Percentiles rank a stretch among this genome's conserved stretches.
Evolutionary conservation across 2,888 invertebrate species (phyloP).

Genomic region (Nymphalis polychloros): DNA sequence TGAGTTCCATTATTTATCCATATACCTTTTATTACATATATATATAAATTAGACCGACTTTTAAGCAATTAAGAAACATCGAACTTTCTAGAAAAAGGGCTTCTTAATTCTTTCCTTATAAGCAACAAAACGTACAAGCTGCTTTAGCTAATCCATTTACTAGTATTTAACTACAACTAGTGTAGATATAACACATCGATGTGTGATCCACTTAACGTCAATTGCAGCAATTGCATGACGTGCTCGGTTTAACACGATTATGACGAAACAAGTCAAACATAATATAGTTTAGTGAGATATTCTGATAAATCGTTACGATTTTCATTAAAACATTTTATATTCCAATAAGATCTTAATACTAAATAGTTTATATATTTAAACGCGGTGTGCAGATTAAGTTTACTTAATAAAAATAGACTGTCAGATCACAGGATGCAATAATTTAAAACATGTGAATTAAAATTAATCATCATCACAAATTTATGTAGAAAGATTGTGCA

Average conservation of each 20-base stretch:
- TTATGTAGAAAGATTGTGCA: too few species aligned
- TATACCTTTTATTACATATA: too few species aligned
- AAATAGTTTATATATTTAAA: too few species aligned
- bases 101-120: background rate
- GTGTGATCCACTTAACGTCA: conserved; percentile 41
- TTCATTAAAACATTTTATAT: conserved; percentile 37
- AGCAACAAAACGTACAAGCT: conserved; percentile 22
- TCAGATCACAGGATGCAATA: too few species aligned
- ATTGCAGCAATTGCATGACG: conserved; percentile 40
- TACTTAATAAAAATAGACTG: too few species aligned
- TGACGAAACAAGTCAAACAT: conserved; percentile 31
- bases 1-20: too few species aligned
- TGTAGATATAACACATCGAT: conserved; percentile 27
- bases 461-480: too few species aligned
- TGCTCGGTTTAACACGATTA: conserved; percentile 37
- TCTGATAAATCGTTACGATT: conserved; percentile 5
- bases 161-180: conserved; percentile 26
- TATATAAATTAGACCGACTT: too few species aligned
- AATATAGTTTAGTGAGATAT: conserved; percentile 18
- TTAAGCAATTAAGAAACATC: background rate
- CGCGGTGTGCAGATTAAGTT: too few species aligned
- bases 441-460: too few species aligned
- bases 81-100: conserved; percentile 4
- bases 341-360: background rate
- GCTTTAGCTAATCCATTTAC: conserved; percentile 37